phyloP scores from a whole-genome alignment of 2,888 invertebrate genomes.

The Pocota personata region DNA sequence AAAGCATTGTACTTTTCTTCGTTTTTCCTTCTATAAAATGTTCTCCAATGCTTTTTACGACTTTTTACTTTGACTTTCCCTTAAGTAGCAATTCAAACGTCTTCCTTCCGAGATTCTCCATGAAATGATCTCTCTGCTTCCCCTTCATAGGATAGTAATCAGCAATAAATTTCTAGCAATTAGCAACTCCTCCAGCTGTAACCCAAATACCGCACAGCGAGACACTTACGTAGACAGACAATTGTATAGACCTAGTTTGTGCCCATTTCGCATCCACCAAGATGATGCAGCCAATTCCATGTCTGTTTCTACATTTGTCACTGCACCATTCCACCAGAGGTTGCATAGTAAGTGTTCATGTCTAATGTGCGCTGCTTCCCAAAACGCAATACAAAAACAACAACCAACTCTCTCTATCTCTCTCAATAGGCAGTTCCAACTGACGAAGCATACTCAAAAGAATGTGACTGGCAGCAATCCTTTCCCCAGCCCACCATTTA shows the following conservation, averaged over 20 bases:
- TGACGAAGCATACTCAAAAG: conserved; percentile 28
- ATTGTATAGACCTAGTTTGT: conserved; percentile 26
- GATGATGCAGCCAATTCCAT: conserved; percentile 61
- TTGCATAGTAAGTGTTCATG: conserved; percentile 35
- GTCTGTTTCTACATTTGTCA: conserved; percentile 48
- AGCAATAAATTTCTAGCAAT: conserved; percentile 69
- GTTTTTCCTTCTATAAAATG: too few species aligned
- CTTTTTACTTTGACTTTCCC: conserved; percentile 43
- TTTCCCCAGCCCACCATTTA: conserved; percentile 41
- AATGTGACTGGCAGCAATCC: conserved; percentile 45
- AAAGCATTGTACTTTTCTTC: too few species aligned
- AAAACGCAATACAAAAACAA: conserved; percentile 56
- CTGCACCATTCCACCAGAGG: conserved; percentile 15
- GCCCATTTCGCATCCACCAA: conserved; percentile 43
- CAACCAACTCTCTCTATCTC: background rate
- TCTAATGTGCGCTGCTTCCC: conserved; percentile 38
- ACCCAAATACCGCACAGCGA: conserved; percentile 46
- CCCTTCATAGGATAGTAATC: conserved; percentile 29
- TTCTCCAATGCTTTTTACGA: too few species aligned
- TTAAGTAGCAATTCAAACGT: background rate
- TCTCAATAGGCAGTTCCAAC: conserved; percentile 27
- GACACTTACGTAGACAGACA: conserved; percentile 18
- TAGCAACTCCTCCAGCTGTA: conserved; percentile 46
- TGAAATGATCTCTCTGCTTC: background rate
- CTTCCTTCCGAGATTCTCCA: background rate